Base-by-base conservation (phyloP, 2,113 vertebrate species). In the Cathartes aura region DNA sequence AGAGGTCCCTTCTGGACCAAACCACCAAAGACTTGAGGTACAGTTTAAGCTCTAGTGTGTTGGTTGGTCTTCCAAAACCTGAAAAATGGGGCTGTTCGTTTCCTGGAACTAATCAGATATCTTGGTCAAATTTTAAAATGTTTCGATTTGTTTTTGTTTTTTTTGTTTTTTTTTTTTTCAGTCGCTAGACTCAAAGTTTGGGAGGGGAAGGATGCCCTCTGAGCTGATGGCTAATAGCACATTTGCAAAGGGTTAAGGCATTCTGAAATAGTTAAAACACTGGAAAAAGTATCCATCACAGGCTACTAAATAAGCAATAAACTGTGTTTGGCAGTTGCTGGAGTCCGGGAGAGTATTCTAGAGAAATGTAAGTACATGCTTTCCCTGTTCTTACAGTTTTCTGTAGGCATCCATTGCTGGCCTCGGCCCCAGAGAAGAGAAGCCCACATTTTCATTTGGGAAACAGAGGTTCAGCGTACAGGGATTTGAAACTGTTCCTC, bases 371-470 rank as follows among this genome's bases (percentile, higher is more conserved):
- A 34, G 22, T 23, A 12, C 0, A 1, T 4, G 12, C 2, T 40
- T 36, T 47, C 34, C 52, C 59, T 27, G 15, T 3, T 23, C 63
- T 48, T 9, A 1, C 5, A 14, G 22, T 6, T 38, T 10, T n/a
- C 50, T 42, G 24, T 2, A 58, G 29, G 29, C 21, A 21, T 15
- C 32, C 32, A 0, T 1, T 14, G 29, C 32, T 68, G 52, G 14
- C 53, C 32, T 15, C 1, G 3, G 52, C 43, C 55, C 27, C 36
- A 2, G 29, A 1, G 2, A 10, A 0, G 7, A 15, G 24, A 5
- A 45, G 5, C 3, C 56, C 55, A 22, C 0, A 1, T 7, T 52
- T 36, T 9, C 6, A 0, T 38, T 15, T 63, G 60, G 64, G 75
- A 45, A 20, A 9, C 5, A 9, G n/a, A 19, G 4, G 14, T 10